These are phyloP conservation scores for Mimas tiliae DNA, from an alignment of 2,888 invertebrate species.

Conservation along the genomic window DNA sequence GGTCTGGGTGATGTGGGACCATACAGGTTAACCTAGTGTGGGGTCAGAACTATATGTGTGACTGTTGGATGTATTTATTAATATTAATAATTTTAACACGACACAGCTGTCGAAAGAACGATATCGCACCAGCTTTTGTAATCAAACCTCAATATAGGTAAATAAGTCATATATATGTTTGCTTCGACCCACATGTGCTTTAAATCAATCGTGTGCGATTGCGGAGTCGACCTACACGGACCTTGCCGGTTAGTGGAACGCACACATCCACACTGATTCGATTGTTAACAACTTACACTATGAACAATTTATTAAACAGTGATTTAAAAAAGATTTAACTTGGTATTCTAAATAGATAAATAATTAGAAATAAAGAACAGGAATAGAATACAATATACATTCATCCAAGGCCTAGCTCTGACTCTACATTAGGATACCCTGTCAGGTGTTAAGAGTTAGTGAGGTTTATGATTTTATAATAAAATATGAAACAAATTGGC, in stretches of 20 bases:
- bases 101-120: not conserved
- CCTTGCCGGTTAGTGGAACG: constrained; percentile 63
- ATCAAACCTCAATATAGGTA: constrained; percentile 7
- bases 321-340: too few species aligned
- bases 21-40: too few species aligned
- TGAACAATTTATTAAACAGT: constrained; percentile 20
- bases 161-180: constrained; percentile 26
- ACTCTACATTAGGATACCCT: too few species aligned
- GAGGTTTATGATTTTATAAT: too few species aligned
- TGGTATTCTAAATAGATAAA: too few species aligned
- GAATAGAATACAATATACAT: too few species aligned
- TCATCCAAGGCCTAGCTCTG: too few species aligned
- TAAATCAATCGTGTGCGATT: constrained; percentile 35
- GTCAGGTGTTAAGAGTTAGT: too few species aligned
- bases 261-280: constrained; percentile 47
- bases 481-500: too few species aligned
- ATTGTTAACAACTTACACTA: constrained; percentile 40
- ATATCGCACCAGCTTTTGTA: not conserved
- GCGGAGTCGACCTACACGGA: constrained; percentile 62
- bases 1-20: too few species aligned
- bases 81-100: not conserved
- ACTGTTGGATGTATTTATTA: too few species aligned
- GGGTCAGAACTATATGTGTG: too few species aligned
- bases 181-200: constrained; percentile 36
- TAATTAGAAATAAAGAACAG: not conserved